phyloP scores from a whole-genome alignment of 2,797 vertebrate species.

The Pristis pectinata region DNA sequence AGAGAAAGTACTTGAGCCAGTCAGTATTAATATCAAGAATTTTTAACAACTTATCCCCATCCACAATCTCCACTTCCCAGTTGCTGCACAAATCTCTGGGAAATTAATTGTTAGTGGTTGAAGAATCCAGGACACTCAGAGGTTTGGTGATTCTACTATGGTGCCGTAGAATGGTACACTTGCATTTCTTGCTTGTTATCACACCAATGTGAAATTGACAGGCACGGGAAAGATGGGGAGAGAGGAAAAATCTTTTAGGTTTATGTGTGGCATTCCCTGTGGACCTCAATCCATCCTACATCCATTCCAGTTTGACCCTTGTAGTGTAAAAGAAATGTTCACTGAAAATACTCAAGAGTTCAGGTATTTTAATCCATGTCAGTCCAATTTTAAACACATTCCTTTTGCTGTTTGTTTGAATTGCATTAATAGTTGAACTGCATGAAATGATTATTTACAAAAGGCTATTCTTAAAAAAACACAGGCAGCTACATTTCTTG shows the following conservation, averaged over 20 bases:
- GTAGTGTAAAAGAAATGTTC: background rate
- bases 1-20: background rate
- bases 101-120: background rate
- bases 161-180: background rate
- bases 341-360: background rate
- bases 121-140: background rate
- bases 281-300: background rate
- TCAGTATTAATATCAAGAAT: background rate
- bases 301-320: background rate
- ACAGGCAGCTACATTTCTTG: no score
- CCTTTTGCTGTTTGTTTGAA: background rate
- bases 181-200: background rate
- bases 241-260: background rate
- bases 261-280: no score
- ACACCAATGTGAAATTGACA: background rate
- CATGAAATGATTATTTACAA: constrained; percentile 3
- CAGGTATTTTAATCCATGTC: constrained; percentile 2
- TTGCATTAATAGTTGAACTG: background rate
- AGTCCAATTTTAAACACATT: constrained; percentile 26
- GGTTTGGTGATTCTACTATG: no score
- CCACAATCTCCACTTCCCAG: background rate
- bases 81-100: background rate
- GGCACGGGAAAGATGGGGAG: background rate
- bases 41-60: background rate
- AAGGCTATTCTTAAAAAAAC: background rate